Evolutionary conservation across 2,888 invertebrate species (phyloP).

Genomic region (Taenaris catops): DNA sequence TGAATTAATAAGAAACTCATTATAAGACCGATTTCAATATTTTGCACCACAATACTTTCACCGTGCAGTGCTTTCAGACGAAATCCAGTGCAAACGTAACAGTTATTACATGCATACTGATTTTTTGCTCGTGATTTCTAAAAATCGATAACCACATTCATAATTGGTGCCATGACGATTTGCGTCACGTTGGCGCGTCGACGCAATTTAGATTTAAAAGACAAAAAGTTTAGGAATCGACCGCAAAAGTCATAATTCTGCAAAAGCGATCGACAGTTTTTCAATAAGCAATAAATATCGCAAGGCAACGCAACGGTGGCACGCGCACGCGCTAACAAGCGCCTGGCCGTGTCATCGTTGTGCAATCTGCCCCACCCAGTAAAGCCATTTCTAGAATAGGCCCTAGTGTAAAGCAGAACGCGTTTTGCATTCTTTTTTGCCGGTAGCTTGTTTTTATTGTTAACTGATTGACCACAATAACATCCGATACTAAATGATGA

Average conservation of each 20-base stretch:
- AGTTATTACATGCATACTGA: conserved; percentile 17
- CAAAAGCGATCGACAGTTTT: conserved; percentile 64
- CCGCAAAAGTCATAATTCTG: conserved; percentile 50
- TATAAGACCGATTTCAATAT: conserved; percentile 18
- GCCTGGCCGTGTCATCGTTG: conserved; percentile 69
- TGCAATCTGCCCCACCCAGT: conserved; percentile 73
- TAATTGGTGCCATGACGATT: conserved; percentile 28
- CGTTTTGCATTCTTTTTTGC: conserved; percentile 5
- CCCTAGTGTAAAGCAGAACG: conserved; percentile 30
- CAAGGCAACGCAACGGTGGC: conserved; percentile 65
- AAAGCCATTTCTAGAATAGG: conserved; percentile 42
- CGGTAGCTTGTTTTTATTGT: no score
- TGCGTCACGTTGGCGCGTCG: conserved; percentile 28
- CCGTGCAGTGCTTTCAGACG: conserved; percentile 15
- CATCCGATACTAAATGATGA: no score
- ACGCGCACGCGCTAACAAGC: conserved; percentile 71
- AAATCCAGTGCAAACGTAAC: conserved; percentile 16
- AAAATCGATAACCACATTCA: conserved; percentile 20
- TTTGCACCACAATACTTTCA: conserved; percentile 22
- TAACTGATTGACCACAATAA: no score
- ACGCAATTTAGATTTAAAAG: conserved; percentile 20
- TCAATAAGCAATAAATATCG: conserved; percentile 79
- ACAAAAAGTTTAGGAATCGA: conserved; percentile 32
- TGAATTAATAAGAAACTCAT: conserved; percentile 26
- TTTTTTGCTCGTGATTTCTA: conserved; percentile 17